phyloP scores from a whole-genome alignment of 1,140 invertebrate genomes.

The Diorhabda carinulata region DNA sequence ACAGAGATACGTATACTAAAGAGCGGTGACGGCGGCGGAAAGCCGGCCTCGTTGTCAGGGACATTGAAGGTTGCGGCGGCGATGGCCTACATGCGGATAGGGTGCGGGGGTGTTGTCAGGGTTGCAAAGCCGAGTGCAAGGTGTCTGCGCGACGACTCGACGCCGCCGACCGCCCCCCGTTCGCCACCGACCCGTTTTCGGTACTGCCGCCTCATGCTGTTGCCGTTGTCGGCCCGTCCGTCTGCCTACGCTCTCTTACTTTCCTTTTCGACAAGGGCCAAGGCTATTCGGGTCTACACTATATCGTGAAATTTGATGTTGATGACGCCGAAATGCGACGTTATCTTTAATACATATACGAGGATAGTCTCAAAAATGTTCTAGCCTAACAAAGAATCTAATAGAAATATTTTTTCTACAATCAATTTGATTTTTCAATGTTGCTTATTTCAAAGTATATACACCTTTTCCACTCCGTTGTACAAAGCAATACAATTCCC shows the following conservation, averaged over 20 bases:
- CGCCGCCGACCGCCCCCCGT: slow-evolving; percentile 16
- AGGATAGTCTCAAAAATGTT: no score
- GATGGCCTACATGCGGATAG: not conserved
- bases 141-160: slow-evolving; percentile 33
- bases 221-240: slow-evolving; percentile 19
- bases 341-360: no score
- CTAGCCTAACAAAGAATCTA: no score
- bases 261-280: slow-evolving; percentile 8
- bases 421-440: no score
- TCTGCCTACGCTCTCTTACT: slow-evolving; percentile 14
- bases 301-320: not conserved
- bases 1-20: not conserved
- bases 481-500: no score
- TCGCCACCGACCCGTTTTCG: slow-evolving; percentile 8
- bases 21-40: slow-evolving; percentile 7
- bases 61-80: slow-evolving; percentile 21
- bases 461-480: no score
- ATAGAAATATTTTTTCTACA: no score
- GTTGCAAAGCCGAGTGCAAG: slow-evolving; percentile 26
- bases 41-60: slow-evolving; percentile 3
- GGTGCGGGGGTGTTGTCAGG: slow-evolving; percentile 21
- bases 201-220: slow-evolving; percentile 15
- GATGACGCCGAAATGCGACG: no score
- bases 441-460: no score
- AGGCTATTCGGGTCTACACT: slow-evolving; percentile 11